A percentile compares a stretch with the other conserved stretches of the same genome.
phyloP scores from a whole-genome alignment of 2,888 invertebrate species.

The Sarcophaga carnaria region DNA sequence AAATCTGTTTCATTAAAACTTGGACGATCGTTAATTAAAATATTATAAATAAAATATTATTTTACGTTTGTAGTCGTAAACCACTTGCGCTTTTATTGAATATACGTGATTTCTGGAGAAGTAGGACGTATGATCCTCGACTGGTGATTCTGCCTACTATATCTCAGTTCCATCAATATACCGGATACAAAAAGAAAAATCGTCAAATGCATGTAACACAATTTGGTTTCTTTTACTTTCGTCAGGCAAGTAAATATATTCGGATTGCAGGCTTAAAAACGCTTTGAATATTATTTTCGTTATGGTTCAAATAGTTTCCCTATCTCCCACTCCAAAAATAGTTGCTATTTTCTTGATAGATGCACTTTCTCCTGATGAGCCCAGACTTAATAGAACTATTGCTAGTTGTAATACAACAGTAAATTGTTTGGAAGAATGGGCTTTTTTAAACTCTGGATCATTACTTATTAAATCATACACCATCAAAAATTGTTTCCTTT shows the following conservation, averaged over 20 bases:
- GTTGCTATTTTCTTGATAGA: conserved; percentile 29
- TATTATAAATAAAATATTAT: background rate
- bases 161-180: conserved; percentile 29
- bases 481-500: background rate
- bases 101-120: conserved; percentile 29
- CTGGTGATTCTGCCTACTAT: conserved; percentile 17
- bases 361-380: conserved; percentile 33
- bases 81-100: conserved; percentile 31
- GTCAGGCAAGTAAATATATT: background rate
- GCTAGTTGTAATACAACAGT: conserved; percentile 31
- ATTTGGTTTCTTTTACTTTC: background rate
- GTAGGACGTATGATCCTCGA: conserved; percentile 12
- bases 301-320: background rate
- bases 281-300: conserved; percentile 1
- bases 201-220: background rate
- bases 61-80: conserved; percentile 43
- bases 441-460: background rate
- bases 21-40: conserved; percentile 8
- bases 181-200: background rate
- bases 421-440: conserved; percentile 22
- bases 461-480: background rate
- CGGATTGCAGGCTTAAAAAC: background rate
- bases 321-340: conserved; percentile 37
- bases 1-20: conserved; percentile 3
- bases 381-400: conserved; percentile 30